Evolutionary conservation across 2,888 invertebrate genomes (phyloP), one percentile per base, ranked within the genome.

Genomic region (Synergus laeviventris): DNA sequence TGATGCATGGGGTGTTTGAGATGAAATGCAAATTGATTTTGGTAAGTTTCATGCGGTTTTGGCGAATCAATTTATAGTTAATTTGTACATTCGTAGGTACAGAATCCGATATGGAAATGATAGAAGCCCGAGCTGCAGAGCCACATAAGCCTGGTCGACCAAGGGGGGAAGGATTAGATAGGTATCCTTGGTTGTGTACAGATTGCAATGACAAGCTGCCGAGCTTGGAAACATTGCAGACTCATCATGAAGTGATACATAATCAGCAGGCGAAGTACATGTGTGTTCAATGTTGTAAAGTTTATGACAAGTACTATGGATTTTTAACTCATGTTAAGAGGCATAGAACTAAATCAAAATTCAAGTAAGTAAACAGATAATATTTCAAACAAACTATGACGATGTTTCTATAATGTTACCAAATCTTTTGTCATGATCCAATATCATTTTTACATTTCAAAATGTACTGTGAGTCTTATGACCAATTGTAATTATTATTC

Each of bases 261-360:
- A 93, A 93, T 62, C 94, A 94, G 83, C 92, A 93, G 79, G 92
- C 93, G 0, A 93, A 94, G 8, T 95, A 94, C 84, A 92, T 93
- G 85, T 95, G 95, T 86, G 92, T 93, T 24, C 94, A 95, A 84
- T 95, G 95, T 86, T 93, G 94, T 62, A 93, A 93, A 83, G 92
- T 93, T 16, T 93, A 93, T 81, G 92, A 93, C 61, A 93, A 93
- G 84, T 94, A 94, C 88, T 91, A 92, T 78, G 92, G 92, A 5
- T 95, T 95, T 86, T 87, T 95, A 9, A 93, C 93, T 75, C 95
- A 95, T 89, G 93, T 94, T 0, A 91, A 93, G 80, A 92, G 93
- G 66, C 95, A 95, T 87, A 92, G 93, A 81, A 93, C 93, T 77
- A 92, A 92, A 83, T 89, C 94, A 39, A 93, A 93, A 91, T 94